Conservation (phyloP, 2,113 vertebrate genomes). For the Alethe castanea region DNA sequence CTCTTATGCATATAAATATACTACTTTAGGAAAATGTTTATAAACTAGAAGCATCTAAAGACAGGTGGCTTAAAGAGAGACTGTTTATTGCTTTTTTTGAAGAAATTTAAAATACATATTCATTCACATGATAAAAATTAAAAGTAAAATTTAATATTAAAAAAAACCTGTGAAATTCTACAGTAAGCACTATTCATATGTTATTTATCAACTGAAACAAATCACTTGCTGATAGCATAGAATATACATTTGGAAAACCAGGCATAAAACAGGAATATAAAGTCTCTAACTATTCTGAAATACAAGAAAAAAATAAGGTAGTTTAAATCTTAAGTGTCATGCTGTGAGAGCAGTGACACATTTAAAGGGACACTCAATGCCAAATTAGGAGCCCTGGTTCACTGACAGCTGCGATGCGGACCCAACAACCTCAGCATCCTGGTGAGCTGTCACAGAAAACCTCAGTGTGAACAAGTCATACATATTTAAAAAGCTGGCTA, state of each 20-base stretch:
- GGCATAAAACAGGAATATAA: not conserved
- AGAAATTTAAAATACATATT: not conserved
- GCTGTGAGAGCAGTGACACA: not conserved
- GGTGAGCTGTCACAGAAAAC: not conserved
- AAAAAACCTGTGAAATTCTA: not conserved
- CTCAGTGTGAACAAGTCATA: not conserved
- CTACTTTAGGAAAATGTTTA: not conserved
- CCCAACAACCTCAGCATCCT: not conserved
- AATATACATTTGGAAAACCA: not conserved
- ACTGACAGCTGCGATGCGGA: not conserved
- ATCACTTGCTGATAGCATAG: not conserved
- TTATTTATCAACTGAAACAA: not conserved
- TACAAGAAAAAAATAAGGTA: not conserved
- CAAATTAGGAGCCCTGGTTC: not conserved
- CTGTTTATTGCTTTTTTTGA: not conserved
- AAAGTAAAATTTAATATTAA: not conserved
- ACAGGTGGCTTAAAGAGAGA: not conserved
- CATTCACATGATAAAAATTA: not conserved
- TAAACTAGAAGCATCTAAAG: not conserved
- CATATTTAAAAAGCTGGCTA: not conserved
- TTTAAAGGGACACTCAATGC: not conserved
- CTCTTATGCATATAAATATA: not conserved
- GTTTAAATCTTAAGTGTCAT: not conserved
- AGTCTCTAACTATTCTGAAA: not conserved
- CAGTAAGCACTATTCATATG: accelerated